Percentiles rank a stretch among this genome's conserved stretches.
Conservation (phyloP, 2,113 vertebrate genomes). For the Dermatemys mawii region DNA sequence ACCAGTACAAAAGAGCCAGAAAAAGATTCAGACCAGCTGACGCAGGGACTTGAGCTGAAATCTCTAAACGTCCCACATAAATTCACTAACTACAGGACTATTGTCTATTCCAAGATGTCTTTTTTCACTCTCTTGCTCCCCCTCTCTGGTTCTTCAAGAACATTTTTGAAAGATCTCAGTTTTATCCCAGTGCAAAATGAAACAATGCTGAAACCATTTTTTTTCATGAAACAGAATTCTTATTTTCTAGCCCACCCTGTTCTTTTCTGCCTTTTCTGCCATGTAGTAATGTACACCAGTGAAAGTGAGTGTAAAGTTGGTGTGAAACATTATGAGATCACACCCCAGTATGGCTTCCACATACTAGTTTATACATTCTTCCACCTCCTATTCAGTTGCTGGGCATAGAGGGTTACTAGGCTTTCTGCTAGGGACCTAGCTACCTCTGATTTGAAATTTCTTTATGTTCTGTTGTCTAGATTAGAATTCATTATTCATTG, state of each 20-base stretch:
- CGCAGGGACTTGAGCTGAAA: not conserved
- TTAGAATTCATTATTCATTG: not conserved
- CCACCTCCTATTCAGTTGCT: not conserved
- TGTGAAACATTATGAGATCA: not conserved
- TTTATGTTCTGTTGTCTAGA: not conserved
- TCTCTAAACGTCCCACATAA: not conserved
- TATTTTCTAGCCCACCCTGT: not conserved
- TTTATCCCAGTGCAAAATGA: too few relatives aligned
- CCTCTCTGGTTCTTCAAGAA: too few relatives aligned
- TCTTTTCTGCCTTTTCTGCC: not conserved
- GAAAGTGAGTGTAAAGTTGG: not conserved
- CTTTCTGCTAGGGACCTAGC: not conserved
- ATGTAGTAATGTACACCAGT: not conserved
- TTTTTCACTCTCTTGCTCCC: too few relatives aligned
- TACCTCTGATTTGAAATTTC: not conserved
- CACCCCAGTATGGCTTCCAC: not conserved
- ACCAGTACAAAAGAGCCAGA: not conserved
- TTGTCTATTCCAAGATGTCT: not conserved
- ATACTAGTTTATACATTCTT: not conserved
- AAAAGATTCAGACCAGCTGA: not conserved
- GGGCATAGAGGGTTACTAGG: not conserved
- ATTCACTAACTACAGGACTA: not conserved
- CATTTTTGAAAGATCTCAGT: not conserved
- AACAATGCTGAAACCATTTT: too few relatives aligned
- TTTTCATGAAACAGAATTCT: not conserved